These are phyloP conservation scores for Leptinotarsa lineolata DNA, from an alignment of 1,140 invertebrate species.

Conservation along the genomic window DNA sequence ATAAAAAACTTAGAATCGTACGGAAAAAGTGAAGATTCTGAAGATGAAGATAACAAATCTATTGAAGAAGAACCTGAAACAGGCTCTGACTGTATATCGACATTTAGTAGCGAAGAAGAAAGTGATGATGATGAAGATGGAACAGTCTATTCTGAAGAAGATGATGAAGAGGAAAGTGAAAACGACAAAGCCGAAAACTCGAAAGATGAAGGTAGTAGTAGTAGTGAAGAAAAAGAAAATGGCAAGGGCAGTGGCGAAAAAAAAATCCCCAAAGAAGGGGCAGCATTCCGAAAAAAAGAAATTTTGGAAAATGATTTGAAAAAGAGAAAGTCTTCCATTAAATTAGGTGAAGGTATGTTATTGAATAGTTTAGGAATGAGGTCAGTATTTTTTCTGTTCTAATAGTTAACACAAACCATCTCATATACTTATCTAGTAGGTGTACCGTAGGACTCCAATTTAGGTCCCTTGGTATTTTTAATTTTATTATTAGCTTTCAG, in stretches of 20 bases:
- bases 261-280: constrained; percentile 37
- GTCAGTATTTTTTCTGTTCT: too few relatives aligned
- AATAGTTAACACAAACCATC: too few relatives aligned
- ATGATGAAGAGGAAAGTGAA: constrained; percentile 38
- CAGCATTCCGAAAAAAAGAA: constrained; percentile 33
- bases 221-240: constrained; percentile 25
- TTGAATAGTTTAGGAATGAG: too few relatives aligned
- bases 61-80: constrained; percentile 35
- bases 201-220: constrained; percentile 45
- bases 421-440: too few relatives aligned
- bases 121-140: constrained; percentile 47
- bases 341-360: background rate
- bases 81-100: constrained; percentile 15
- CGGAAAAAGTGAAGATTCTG: constrained; percentile 45
- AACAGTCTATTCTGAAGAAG: constrained; percentile 40
- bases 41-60: constrained; percentile 42
- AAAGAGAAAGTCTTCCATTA: constrained; percentile 34
- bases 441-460: too few relatives aligned
- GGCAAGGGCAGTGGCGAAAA: constrained; percentile 33
- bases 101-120: constrained; percentile 12
- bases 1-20: constrained; percentile 52
- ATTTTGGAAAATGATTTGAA: constrained; percentile 29
- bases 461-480: too few relatives aligned
- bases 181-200: constrained; percentile 44
- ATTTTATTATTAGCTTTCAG: too few relatives aligned